Evolutionary conservation across 2,888 invertebrate genomes (phyloP).

Genomic region (Drosophila neoperkinsi): DNA sequence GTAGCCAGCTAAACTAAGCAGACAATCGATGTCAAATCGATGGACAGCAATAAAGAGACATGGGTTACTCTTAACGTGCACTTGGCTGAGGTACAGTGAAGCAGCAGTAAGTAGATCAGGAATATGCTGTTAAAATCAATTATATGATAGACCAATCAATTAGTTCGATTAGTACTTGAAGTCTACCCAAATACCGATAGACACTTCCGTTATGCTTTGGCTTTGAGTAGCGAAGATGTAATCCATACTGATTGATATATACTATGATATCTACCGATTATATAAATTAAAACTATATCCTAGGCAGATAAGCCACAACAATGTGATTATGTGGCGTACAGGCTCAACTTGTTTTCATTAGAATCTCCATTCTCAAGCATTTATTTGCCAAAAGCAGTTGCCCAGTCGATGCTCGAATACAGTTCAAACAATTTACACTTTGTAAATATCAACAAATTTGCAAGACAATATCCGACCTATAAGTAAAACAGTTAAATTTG

Average conservation of each 20-base stretch:
- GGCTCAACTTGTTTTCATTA: background rate
- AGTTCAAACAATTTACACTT: background rate
- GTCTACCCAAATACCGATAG: background rate
- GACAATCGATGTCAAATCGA: constrained; percentile 1
- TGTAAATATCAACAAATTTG: constrained; percentile 2
- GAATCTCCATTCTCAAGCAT: background rate
- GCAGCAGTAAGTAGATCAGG: background rate
- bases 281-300: background rate
- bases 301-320: background rate
- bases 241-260: background rate
- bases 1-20: background rate
- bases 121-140: no score
- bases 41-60: background rate
- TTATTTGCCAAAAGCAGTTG: background rate
- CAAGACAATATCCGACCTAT: constrained; percentile 11
- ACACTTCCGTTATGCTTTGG: background rate
- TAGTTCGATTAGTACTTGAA: background rate
- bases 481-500: constrained; percentile 31
- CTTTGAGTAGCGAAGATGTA: background rate
- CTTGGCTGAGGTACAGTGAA: background rate
- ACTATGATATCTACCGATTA: background rate
- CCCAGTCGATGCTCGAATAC: background rate
- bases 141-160: background rate
- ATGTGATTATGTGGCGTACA: background rate
- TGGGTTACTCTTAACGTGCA: background rate